Conservation (phyloP, 30 jellyfish, hydroid and myxozoan genomes). For the Morbakka virulenta region DNA sequence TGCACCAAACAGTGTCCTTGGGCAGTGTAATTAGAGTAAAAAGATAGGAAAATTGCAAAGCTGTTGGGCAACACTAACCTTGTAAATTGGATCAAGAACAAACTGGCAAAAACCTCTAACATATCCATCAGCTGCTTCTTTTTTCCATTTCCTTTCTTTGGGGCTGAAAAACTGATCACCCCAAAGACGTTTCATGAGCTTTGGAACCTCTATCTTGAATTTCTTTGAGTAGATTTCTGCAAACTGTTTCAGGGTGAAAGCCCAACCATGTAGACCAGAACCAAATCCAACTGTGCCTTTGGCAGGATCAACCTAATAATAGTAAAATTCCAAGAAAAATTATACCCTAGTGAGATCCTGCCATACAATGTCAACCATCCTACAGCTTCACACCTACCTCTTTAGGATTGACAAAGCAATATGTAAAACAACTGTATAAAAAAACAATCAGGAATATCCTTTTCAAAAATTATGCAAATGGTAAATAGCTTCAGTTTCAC, state of each 20-base stretch:
- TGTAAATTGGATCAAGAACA: constrained; percentile 93
- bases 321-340: no score
- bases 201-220: constrained; percentile 85
- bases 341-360: no score
- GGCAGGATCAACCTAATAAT: constrained; percentile 95
- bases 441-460: no score
- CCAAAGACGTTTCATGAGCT: constrained; percentile 96
- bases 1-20: no score
- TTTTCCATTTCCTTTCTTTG: constrained; percentile 94
- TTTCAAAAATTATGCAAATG: no score
- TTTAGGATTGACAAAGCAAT: no score
- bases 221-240: constrained; percentile 94
- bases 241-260: constrained; percentile 92
- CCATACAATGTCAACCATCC: neutral
- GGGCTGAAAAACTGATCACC: constrained; percentile 98
- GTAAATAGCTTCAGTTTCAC: no score
- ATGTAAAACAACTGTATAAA: no score
- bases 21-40: no score
- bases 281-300: constrained; percentile 99
- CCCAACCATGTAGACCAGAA: constrained; percentile 99
- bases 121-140: constrained; percentile 72
- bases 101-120: constrained; percentile 92
- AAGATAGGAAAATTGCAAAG: no score
- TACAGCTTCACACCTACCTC: no score
- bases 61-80: no score